Base-by-base conservation (phyloP, 2,797 vertebrate genomes). In the Enteromius paludinosus region DNA sequence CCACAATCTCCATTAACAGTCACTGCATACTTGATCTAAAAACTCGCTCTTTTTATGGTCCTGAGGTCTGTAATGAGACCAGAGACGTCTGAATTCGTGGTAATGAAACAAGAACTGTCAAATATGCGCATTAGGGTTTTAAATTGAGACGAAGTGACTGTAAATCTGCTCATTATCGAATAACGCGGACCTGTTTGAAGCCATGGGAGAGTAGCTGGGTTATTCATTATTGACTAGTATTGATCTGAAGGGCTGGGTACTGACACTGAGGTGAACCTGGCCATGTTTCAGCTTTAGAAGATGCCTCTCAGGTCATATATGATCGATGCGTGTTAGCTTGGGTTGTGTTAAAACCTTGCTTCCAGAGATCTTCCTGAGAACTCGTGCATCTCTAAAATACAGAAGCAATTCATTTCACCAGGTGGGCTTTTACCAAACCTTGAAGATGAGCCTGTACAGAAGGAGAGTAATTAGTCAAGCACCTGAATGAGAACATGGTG, bases 281-380 rank as follows among this genome's bases (percentile, higher is more conserved):
- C 47, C 18, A 23, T 74, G 52, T 17, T 74, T 25, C 71, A 12
- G 70, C 18, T 73, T 7, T 23, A 68, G 56, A 61, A 54, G 2
- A 20, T 35, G 70, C 4, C 70, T 35, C 69, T 33, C 5, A 23
- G 72, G 72, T 74, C 72, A 75, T 41, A 18, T 18, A 15, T 73
- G 49, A 73, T 23, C 45, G 3, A 30, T 54, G 49, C 6, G 14
- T 35, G 49, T 52, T n/a, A 4, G 11, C 15, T 33, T 33, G 2
- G 61, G 11, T 5, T 59, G 25, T 28, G 68, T 25, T 68, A 11
- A 66, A 41, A 9, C 1, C 43, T n/a, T 0, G 12, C 6, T 41
- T 74, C 35, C 23, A 15, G 35, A 56, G 20, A 11, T 54, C 49
- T 23, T 71, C 17, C 17, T 11, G 23, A 23, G n/a, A 43, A 25